Conservation (phyloP, 1,140 invertebrate genomes). For the Drepana arcuata region DNA sequence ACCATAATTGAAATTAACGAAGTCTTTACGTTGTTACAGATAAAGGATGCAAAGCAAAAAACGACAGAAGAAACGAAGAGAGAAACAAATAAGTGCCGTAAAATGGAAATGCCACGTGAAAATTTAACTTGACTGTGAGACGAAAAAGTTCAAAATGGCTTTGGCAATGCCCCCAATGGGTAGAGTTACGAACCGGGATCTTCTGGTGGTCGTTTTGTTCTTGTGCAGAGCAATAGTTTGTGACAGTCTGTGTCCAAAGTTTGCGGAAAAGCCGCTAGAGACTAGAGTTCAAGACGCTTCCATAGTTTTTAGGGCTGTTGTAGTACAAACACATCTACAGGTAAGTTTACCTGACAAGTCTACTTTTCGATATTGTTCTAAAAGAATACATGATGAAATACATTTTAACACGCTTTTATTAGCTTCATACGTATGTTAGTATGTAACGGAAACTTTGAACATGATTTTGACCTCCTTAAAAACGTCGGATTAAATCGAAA, state of each 20-base stretch:
- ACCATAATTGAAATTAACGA: too few species aligned
- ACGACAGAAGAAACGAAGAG: conserved; percentile 46
- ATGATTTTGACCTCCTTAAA: too few species aligned
- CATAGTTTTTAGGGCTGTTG: conserved; percentile 62
- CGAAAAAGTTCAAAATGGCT: conserved; percentile 43
- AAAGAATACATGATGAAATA: too few species aligned
- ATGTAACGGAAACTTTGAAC: too few species aligned
- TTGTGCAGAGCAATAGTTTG: conserved; percentile 61
- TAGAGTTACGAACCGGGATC: conserved; percentile 35
- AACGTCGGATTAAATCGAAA: too few species aligned
- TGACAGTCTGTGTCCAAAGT: conserved; percentile 65
- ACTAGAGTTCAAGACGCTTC: conserved; percentile 61
- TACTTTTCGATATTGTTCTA: too few species aligned
- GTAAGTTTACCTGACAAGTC: conserved; percentile 35
- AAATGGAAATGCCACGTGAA: conserved; percentile 36
- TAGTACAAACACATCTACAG: conserved; percentile 55
- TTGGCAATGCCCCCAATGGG: conserved; percentile 23
- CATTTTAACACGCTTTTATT: too few species aligned
- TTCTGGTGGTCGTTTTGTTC: conserved; percentile 48
- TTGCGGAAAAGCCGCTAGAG: conserved; percentile 58
- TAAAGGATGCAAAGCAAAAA: conserved; percentile 52
- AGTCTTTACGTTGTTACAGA: conserved; percentile 61
- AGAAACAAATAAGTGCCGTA: conserved; percentile 29
- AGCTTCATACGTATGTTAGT: too few species aligned
- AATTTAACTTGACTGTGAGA: conserved; percentile 32